Base-by-base conservation (phyloP, 2,888 invertebrate species). In the Stegophylla sp. region DNA sequence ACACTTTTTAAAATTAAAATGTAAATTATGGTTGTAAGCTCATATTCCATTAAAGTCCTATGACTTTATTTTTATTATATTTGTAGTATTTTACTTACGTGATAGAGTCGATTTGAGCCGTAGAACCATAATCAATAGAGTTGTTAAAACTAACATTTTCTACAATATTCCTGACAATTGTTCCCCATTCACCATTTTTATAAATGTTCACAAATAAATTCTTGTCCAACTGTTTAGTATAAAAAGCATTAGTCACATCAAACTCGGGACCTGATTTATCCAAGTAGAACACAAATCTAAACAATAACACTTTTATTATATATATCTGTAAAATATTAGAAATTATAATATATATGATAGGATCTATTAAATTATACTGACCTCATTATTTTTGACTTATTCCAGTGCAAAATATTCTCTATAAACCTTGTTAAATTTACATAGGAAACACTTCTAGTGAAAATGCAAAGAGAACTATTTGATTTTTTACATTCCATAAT, bases 141-240 rank as follows among this genome's bases (percentile, higher is more conserved):
- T 12, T 9, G 3, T 28, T 45, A 34, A 12, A 34, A 79, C 12
- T 59, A 17, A 56, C 48, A 45, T 69, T 48, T 5, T n/a, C 69
- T 5, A 69, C 20, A 34, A 79, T 51, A 23, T 61, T 59, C 48
- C 59, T 34, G 17, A 69, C 17, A 41, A 79, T 95, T 0, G 93
- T 92, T 17, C 96, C 93, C 93, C 88, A 93, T 85, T 88, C 86
- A 7, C 89, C 90, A 85, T 92, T 87, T 84, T 90, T 90, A 83
- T 89, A 91, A 63, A 98, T 90, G 86, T 97, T 97, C 64, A 94
- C 87, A 1, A 92, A 91, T 83, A 98, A 87, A 85, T 95, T 93
- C 84, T 92, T 91, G 12, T 90, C 87, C 0, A 92, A 85, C 84
- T 93, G 93, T 3, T 89, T 87, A 34, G 20, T 4, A 7, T 67